Conservation (phyloP, 1,140 invertebrate genomes). For the Monochamus saltuarius region DNA sequence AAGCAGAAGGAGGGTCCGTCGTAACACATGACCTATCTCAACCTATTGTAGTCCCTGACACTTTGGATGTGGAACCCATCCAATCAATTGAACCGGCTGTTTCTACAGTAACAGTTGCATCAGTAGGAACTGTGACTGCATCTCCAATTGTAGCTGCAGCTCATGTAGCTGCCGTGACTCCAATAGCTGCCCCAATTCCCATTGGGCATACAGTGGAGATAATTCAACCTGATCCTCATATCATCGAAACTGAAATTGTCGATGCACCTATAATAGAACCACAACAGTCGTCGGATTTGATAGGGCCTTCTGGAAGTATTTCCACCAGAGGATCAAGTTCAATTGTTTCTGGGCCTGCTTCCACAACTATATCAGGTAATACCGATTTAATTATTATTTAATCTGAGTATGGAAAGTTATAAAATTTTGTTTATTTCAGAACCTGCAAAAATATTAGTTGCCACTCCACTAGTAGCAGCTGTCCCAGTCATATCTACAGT, state of each 20-base stretch:
- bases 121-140: slow-evolving; percentile 6
- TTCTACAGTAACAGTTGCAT: slow-evolving; percentile 1
- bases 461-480: slow-evolving; percentile 22
- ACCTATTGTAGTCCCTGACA: slow-evolving; percentile 38
- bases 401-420: background rate
- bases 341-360: slow-evolving; percentile 43
- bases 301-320: slow-evolving; percentile 45
- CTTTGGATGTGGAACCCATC: background rate
- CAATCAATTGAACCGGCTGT: slow-evolving; percentile 10
- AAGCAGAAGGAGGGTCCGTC: slow-evolving; percentile 37
- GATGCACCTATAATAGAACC: slow-evolving; percentile 36
- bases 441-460: slow-evolving; percentile 28
- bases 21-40: slow-evolving; percentile 23
- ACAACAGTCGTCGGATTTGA: slow-evolving; percentile 37
- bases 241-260: slow-evolving; percentile 37
- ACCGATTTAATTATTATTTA: slow-evolving; percentile 1
- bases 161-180: slow-evolving; percentile 4
- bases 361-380: slow-evolving; percentile 43
- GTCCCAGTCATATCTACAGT: slow-evolving; percentile 16
- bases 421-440: slow-evolving; percentile 19
- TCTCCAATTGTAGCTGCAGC: background rate
- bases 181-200: background rate
- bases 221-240: slow-evolving; percentile 30
- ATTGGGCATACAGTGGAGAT: slow-evolving; percentile 21
- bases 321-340: slow-evolving; percentile 41